A percentile compares a stretch with the other conserved stretches of the same genome.
These are phyloP conservation scores for Aporophyla lueneburgensis DNA, from an alignment of 2,888 invertebrate genomes.

Conservation along the genomic window DNA sequence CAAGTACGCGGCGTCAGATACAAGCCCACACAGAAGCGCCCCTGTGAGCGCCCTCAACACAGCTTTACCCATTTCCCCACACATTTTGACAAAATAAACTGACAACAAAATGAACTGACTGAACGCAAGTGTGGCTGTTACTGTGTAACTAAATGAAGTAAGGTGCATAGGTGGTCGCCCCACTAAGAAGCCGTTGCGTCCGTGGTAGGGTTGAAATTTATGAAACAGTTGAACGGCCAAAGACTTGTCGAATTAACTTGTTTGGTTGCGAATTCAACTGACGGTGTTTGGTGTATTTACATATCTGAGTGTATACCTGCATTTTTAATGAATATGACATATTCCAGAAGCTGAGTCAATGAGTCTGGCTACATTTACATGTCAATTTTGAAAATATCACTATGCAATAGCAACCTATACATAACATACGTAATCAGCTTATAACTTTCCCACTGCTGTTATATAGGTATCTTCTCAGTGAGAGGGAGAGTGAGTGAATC, in stretches of 20 bases:
- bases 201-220: constrained; percentile 66
- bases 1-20: constrained; percentile 87
- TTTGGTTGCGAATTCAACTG: constrained; percentile 34
- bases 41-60: constrained; percentile 87
- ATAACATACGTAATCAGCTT: too few relatives aligned
- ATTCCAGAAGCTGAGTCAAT: not conserved
- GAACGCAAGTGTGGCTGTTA: constrained; percentile 57
- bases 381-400: not conserved
- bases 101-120: constrained; percentile 50
- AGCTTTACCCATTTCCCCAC: constrained; percentile 89
- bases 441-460: too few relatives aligned
- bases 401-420: not conserved
- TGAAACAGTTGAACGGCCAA: constrained; percentile 55
- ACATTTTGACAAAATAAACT: constrained; percentile 77
- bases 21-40: constrained; percentile 85
- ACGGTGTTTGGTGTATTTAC: not conserved
- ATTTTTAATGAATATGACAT: constrained; percentile 2
- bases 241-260: constrained; percentile 51
- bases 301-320: too few relatives aligned
- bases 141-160: constrained; percentile 60
- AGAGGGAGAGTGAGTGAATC: too few relatives aligned
- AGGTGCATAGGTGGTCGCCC: constrained; percentile 63
- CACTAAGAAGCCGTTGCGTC: constrained; percentile 56
- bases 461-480: too few relatives aligned
- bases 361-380: too few relatives aligned